phyloP scores from a whole-genome alignment of 2,797 vertebrate species.

The Esox lucius region DNA sequence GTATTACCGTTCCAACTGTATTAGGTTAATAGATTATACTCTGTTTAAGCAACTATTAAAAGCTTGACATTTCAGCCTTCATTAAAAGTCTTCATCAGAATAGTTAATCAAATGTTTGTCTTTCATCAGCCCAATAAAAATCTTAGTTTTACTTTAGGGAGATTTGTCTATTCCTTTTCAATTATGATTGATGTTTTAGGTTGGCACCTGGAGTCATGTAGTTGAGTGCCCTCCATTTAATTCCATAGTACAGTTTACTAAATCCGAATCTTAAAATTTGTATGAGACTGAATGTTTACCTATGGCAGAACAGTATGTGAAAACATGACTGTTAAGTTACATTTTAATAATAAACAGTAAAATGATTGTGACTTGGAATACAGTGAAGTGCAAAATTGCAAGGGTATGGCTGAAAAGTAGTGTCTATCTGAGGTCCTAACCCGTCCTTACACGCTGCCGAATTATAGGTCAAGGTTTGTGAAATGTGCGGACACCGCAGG shows the following conservation, averaged over 20 bases:
- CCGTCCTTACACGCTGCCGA: neutral
- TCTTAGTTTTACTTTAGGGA: too few relatives aligned
- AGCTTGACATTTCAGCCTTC: too few relatives aligned
- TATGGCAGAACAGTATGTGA: neutral
- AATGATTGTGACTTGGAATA: neutral
- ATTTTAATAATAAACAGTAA: neutral
- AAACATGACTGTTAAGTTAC: neutral
- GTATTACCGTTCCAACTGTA: neutral
- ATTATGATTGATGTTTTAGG: too few relatives aligned
- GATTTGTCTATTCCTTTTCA: too few relatives aligned
- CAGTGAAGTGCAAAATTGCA: neutral
- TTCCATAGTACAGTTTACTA: neutral
- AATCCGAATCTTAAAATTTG: neutral
- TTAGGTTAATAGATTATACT: neutral
- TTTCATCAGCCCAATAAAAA: too few relatives aligned
- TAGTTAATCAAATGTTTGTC: too few relatives aligned
- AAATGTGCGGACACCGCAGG: slow-evolving; percentile 1
- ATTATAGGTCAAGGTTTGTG: slow-evolving; percentile 11
- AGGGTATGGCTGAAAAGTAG: neutral
- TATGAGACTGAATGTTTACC: neutral
- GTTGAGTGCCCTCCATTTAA: too few relatives aligned
- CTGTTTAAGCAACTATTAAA: too few relatives aligned
- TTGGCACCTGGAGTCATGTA: too few relatives aligned
- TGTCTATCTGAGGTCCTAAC: neutral
- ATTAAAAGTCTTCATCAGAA: too few relatives aligned